Evolutionary conservation across 2,888 invertebrate genomes (phyloP).

Genomic region (Lasioglossum zephyrum): DNA sequence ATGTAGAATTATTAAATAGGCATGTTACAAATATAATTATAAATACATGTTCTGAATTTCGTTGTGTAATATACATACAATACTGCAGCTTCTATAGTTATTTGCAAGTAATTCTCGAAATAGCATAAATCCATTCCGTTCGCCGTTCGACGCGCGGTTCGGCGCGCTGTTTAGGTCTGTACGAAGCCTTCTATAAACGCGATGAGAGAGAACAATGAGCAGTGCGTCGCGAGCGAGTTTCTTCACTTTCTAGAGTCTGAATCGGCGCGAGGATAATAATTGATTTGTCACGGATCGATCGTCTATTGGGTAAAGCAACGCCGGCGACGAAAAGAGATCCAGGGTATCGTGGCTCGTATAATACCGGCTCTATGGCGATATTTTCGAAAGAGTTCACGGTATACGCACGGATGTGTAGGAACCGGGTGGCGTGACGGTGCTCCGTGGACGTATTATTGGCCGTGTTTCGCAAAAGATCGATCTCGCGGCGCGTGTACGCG

Average conservation of each 20-base stretch:
- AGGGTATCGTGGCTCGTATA: slow-evolving; percentile 10
- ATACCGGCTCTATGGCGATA: slow-evolving; percentile 21
- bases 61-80: too few species aligned
- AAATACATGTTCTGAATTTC: too few species aligned
- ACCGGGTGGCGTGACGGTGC: slow-evolving; percentile 49
- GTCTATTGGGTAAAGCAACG: slow-evolving; percentile 63
- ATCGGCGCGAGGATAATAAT: slow-evolving; percentile 58
- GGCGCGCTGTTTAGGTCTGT: too few species aligned
- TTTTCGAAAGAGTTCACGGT: slow-evolving; percentile 34
- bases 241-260: slow-evolving; percentile 46
- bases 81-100: too few species aligned
- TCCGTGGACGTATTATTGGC: slow-evolving; percentile 68
- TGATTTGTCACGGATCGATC: slow-evolving; percentile 64
- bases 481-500: slow-evolving; percentile 57
- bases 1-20: too few species aligned
- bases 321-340: slow-evolving; percentile 66
- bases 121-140: too few species aligned
- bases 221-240: slow-evolving; percentile 13
- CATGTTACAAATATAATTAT: too few species aligned
- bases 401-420: slow-evolving; percentile 50
- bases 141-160: too few species aligned
- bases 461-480: slow-evolving; percentile 78
- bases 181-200: background rate
- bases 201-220: background rate
- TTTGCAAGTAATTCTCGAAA: too few species aligned